Evolutionary conservation across 1,140 invertebrate genomes (phyloP), one percentile per base, ranked within the genome.

Genomic region (Callitettix versicolor): DNA sequence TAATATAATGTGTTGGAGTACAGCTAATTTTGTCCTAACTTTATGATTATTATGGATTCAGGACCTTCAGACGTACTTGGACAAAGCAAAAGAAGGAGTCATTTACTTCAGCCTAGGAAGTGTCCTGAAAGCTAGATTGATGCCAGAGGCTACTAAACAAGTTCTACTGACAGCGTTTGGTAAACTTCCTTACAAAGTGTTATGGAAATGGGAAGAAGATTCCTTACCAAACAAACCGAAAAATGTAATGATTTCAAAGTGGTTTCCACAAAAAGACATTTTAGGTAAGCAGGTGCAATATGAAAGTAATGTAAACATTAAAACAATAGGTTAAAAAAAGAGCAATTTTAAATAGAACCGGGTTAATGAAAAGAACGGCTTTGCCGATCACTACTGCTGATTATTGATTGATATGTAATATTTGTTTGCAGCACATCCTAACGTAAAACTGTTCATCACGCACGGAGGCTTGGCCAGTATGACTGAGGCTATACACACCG

Each of bases 191-290:
- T 76, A 83, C 52, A 71, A 73, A 57, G 77, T 85, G 33, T 70
- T 86, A 47, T 85, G 82, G 83, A 85, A 85, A 71, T 87, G 80
- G 80, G 82, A 85, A 64, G 73, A 72, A 52, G 75, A 82, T 6
- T 69, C 70, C 1, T 60, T 79, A 56, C 64, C 73, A 1, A 67
- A 74, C n/a, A 12, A 58, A 7, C 77, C 79, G 11, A 66, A 74
- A 50, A 87, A 87, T 68, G 71, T 86, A 34, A 74, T 76, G 60
- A 65, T 80, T 5, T 67, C 72, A n/a, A 77, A 76, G 60, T 87
- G 84, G 83, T 62, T 84, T 56, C 85, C 84, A 1, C 84, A 86
- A 67, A 72, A 77, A 17, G 81, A 82, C 56, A 79, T 85, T 64
- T 70, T 85, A 55, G 79, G 82, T 78, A 71, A 73, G 65, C 67